phyloP scores from a whole-genome alignment of 53 echinoderm and acorn worm species.

The Arbacia lixula region DNA sequence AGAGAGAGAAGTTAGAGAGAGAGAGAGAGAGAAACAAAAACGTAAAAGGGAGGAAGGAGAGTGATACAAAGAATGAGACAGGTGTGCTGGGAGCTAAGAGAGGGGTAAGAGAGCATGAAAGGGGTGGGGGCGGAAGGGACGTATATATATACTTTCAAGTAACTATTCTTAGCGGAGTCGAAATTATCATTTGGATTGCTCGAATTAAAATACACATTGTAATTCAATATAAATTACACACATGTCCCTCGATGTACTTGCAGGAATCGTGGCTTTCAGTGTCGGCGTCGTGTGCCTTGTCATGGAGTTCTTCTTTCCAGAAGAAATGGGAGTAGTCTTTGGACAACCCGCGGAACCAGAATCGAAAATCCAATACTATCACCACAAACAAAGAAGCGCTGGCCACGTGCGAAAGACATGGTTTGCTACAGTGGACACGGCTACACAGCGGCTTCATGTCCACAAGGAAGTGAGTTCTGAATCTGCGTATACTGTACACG shows the following conservation, averaged over 20 bases:
- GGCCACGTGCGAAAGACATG: background rate
- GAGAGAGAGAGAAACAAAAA: no score
- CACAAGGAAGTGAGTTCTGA: no score
- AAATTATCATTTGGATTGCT: background rate
- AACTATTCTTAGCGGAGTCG: background rate
- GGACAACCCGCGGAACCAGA: background rate
- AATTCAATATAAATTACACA: background rate
- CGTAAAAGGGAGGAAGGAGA: no score
- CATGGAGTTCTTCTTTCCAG: background rate
- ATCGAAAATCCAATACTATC: background rate
- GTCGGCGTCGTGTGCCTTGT: background rate
- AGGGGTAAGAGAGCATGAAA: no score
- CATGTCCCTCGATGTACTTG: background rate
- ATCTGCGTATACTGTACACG: no score
- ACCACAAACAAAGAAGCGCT: background rate
- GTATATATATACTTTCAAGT: background rate
- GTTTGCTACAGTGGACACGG: no score
- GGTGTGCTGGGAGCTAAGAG: no score
- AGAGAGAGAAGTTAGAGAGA: no score
- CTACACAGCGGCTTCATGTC: no score
- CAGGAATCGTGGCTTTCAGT: slow-evolving; percentile 14
- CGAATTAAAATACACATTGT: background rate
- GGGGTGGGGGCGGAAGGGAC: background rate
- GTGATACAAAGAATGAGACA: no score
- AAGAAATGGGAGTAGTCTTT: background rate